These are phyloP conservation scores for Andricus grossulariae DNA, from an alignment of 1,140 invertebrate genomes.

Conservation along the genomic window DNA sequence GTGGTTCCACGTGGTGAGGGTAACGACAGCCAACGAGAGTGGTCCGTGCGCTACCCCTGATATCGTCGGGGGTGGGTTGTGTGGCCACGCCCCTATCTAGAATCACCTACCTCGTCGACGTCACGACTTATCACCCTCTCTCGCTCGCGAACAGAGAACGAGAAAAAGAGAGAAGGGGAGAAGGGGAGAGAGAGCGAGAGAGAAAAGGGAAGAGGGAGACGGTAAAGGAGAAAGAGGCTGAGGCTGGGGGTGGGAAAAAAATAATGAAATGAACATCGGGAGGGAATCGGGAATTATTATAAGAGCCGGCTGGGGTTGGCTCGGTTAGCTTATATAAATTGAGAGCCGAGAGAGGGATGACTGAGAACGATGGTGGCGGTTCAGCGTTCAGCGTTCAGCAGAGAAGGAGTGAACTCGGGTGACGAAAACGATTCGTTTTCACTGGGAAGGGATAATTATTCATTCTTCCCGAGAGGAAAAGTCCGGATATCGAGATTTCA, in stretches of 20 bases:
- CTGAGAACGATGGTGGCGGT: conserved; percentile 14
- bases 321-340: conserved; percentile 68
- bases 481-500: conserved; percentile 39
- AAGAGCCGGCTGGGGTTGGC: conserved; percentile 64
- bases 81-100: conserved; percentile 67
- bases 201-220: conserved; percentile 17
- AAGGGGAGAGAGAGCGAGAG: background rate
- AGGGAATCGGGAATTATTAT: conserved; percentile 74
- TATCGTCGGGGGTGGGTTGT: conserved; percentile 46
- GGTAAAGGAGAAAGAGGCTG: conserved; percentile 48
- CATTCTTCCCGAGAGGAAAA: conserved; percentile 47
- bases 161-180: conserved; percentile 13
- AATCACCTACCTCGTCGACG: conserved; percentile 63
- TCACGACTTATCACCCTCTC: conserved; percentile 75
- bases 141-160: conserved; percentile 41
- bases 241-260: conserved; percentile 63
- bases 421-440: conserved; percentile 61
- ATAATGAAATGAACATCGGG: conserved; percentile 76
- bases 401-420: conserved; percentile 34
- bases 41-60: conserved; percentile 61
- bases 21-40: conserved; percentile 65
- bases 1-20: conserved; percentile 48
- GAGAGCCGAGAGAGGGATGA: conserved; percentile 51
- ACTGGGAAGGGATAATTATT: conserved; percentile 63
- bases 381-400: background rate